Conservation (phyloP, 2,113 vertebrate species). For the Menidia beryllina region DNA sequence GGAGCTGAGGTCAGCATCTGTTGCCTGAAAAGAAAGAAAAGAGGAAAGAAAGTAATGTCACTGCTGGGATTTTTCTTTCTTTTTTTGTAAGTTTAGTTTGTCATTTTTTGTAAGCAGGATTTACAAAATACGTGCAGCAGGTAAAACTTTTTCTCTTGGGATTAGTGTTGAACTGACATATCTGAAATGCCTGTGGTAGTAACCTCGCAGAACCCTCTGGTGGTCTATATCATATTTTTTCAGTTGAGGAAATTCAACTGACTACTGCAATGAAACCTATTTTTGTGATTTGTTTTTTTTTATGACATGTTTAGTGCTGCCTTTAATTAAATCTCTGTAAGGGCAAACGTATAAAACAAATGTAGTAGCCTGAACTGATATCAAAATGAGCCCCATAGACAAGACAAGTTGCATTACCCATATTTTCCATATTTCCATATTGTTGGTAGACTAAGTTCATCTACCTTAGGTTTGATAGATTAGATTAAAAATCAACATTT, state of each 20-base stretch:
- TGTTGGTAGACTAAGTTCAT: neutral
- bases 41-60: constrained; percentile 5
- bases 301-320: neutral
- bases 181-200: constrained; percentile 20
- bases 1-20: constrained; percentile 88
- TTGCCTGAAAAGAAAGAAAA: constrained; percentile 81
- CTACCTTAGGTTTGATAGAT: neutral
- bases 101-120: constrained; percentile 28
- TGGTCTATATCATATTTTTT: constrained; percentile 4
- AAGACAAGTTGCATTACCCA: neutral
- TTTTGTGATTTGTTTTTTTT: neutral
- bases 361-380: too few species aligned
- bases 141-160: constrained; percentile 20
- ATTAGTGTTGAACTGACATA: neutral
- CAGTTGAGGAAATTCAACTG: constrained; percentile 2
- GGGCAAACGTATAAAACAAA: neutral
- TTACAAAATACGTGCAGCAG: constrained; percentile 1
- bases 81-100: constrained; percentile 20
- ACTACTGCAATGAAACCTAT: neutral
- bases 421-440: too few species aligned
- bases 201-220: constrained; percentile 24
- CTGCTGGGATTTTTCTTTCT: neutral
- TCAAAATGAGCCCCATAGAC: neutral
- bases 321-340: constrained; percentile 4
- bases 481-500: neutral